phyloP scores from a whole-genome alignment of 2,888 invertebrate genomes.

The Acanthococcus lagerstroemiae region DNA sequence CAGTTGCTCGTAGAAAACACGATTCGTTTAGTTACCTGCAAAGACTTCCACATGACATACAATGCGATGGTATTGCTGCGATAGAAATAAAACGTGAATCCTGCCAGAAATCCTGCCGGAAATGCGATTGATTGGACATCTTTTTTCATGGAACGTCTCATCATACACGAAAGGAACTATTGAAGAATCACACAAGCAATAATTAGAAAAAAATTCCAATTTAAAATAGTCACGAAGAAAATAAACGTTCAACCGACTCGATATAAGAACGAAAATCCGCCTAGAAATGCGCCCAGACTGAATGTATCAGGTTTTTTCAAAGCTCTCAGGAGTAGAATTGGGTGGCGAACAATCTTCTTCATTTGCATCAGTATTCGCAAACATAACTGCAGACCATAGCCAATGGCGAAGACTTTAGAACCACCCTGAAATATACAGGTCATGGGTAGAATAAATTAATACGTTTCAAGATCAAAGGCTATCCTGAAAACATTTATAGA shows the following conservation, averaged over 20 bases:
- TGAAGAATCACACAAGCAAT: neutral
- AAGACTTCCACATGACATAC: slow-evolving; percentile 70
- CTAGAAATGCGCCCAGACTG: slow-evolving; percentile 57
- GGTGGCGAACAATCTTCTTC: slow-evolving; percentile 47
- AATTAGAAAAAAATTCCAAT: neutral
- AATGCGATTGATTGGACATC: slow-evolving; percentile 56
- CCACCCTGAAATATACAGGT: slow-evolving; percentile 46
- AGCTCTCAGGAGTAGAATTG: slow-evolving; percentile 45
- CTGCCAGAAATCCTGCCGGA: slow-evolving; percentile 60
- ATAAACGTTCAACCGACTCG: slow-evolving; percentile 46
- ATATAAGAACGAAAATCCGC: slow-evolving; percentile 57
- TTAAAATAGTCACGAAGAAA: neutral
- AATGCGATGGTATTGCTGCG: slow-evolving; percentile 69
- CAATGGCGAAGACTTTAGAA: slow-evolving; percentile 50
- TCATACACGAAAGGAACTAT: slow-evolving; percentile 54
- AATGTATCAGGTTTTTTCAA: slow-evolving; percentile 49
- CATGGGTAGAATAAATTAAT: neutral
- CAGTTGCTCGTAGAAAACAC: too few species aligned
- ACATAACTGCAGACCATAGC: slow-evolving; percentile 52
- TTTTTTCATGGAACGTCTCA: slow-evolving; percentile 51
- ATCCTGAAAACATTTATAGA: neutral
- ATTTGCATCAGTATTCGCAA: slow-evolving; percentile 51
- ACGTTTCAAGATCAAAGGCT: neutral
- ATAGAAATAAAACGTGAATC: slow-evolving; percentile 59
- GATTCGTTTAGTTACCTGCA: slow-evolving; percentile 65